Conservation (phyloP, 2,888 invertebrate species). For the Notocelia uddmanniana region DNA sequence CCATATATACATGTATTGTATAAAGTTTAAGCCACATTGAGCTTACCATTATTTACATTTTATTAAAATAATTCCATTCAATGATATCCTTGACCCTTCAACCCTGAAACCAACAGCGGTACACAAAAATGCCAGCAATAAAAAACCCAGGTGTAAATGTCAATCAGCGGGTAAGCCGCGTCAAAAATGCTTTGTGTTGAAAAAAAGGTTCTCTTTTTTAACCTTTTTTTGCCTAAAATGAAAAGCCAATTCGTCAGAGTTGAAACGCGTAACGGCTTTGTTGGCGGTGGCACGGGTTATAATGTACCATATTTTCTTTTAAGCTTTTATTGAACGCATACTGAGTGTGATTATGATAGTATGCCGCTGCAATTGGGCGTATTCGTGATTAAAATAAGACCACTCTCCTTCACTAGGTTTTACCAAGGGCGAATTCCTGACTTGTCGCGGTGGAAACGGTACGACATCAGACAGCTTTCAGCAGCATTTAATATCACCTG, state of each 20-base stretch:
- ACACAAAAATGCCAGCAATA: constrained; percentile 45
- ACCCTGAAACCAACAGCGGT: neutral
- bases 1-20: too few relatives aligned
- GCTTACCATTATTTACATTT: neutral
- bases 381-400: too few relatives aligned
- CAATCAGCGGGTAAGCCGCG: constrained; percentile 51
- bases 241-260: constrained; percentile 54
- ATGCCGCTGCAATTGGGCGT: neutral
- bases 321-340: neutral
- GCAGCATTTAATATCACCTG: too few relatives aligned
- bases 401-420: too few relatives aligned
- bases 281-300: constrained; percentile 28
- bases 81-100: neutral
- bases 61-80: neutral
- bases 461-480: too few relatives aligned
- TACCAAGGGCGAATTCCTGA: too few relatives aligned
- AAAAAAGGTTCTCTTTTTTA: constrained; percentile 49
- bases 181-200: constrained; percentile 53
- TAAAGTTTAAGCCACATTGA: neutral
- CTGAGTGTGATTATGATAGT: neutral
- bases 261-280: constrained; percentile 47
- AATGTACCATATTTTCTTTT: constrained; percentile 21
- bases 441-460: too few relatives aligned
- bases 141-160: constrained; percentile 51
- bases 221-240: constrained; percentile 38